Base-by-base conservation (phyloP, 37 sponge, comb jelly and placozoan species). In the Halisarca cf. caerulea region DNA sequence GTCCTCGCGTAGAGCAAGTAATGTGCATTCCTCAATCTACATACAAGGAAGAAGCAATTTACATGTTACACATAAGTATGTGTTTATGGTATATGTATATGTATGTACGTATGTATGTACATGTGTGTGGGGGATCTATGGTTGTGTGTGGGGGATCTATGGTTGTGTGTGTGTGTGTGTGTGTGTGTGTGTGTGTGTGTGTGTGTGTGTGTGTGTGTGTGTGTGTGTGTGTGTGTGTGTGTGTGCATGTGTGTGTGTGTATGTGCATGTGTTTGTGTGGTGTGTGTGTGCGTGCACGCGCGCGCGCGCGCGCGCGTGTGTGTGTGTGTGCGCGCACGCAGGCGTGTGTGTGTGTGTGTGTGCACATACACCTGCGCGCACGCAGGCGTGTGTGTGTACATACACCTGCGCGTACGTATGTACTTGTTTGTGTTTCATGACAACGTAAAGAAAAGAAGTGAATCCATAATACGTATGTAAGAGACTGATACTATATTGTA, bases 11-110 rank as follows among this genome's bases (percentile, higher is more conserved):
- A 58, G 70, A 41, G 85, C 85, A 38, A 92, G 59, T 36, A 92
- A 53, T 14, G 84, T 43, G 1, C 75, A 60, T n/a, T 86, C 92
- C 35, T 92, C 92, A 78, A 88, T 92, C 92, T 92, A 71, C 30
- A 43, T 35, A 3, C 17, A 58, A 11, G 0, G 57, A 27, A 3
- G 33, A 1, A 27, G 32, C 2, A 6, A 2, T n/a, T 6, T 8
- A 27, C 7, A 2, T 6, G 25, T 8, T 2, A 59, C 7, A 68
- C 69, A 30, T 68, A 68, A 3, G 69, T 68, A 68, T 30, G 69
- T 68, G 4, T 6, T 0, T 4, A 6, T 28, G 1, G 1, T 20
- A 27, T 15, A 62, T 6, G 30, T 62, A 62, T 8, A 6, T 62
- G 64, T 37, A 23, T 83, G 55, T 14, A 53, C 35, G 25, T 23